These are phyloP conservation scores for Athalia cordata DNA, from an alignment of 2,888 invertebrate genomes.

Conservation along the genomic window DNA sequence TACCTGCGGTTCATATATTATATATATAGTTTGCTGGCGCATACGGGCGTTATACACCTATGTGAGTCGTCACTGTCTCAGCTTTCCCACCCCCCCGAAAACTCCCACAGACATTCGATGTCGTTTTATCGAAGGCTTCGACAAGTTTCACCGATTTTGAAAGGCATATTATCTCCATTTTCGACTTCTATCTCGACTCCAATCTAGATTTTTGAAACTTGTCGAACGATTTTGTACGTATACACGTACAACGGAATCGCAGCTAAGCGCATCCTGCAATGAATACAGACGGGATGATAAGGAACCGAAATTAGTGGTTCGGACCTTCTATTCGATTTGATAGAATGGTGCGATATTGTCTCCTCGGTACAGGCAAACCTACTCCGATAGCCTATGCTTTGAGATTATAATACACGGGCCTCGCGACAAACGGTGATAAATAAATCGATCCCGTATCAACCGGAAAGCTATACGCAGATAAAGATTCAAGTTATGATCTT, in stretches of 20 bases:
- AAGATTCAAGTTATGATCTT: conserved; percentile 26
- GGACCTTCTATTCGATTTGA: conserved; percentile 32
- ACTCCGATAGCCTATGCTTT: conserved; percentile 12
- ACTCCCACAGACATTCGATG: conserved; percentile 10
- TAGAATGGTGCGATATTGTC: conserved; percentile 28
- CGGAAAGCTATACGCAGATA: conserved; percentile 24
- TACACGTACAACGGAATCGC: neutral
- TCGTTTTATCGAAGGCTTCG: conserved; percentile 8
- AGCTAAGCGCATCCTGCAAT: neutral
- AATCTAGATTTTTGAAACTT: conserved; percentile 35
- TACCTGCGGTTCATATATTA: neutral
- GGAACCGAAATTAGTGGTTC: conserved; percentile 31
- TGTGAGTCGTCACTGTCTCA: neutral
- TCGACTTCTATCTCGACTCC: neutral
- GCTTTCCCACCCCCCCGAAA: neutral
- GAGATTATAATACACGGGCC: conserved; percentile 24
- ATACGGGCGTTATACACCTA: neutral
- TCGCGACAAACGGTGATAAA: conserved; percentile 32
- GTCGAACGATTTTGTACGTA: conserved; percentile 38
- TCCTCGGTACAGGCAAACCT: conserved; percentile 32
- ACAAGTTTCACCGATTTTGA: conserved; percentile 38
- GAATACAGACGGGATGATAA: conserved; percentile 19
- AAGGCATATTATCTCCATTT: conserved; percentile 31
- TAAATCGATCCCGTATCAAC: conserved; percentile 29
- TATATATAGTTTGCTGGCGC: neutral